Conservation (phyloP, 2,113 vertebrate species). For the Anseranas semipalmata region DNA sequence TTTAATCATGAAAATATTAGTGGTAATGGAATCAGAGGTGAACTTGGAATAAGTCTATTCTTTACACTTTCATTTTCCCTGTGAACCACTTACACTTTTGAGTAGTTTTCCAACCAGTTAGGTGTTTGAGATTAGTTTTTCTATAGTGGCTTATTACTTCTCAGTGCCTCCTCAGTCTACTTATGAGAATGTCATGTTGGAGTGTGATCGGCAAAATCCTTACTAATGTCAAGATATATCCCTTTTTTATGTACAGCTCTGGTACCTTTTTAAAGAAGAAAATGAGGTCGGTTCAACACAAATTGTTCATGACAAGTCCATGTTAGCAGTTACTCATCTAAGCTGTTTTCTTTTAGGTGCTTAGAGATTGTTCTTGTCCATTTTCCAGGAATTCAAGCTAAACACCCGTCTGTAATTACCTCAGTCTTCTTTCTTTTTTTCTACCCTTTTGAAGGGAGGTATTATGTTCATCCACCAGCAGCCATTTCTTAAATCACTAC, state of each 20-base stretch:
- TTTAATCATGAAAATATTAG: neutral
- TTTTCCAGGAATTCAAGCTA: neutral
- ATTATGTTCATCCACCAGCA: neutral
- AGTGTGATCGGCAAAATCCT: neutral
- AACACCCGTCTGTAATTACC: neutral
- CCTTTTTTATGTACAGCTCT: neutral
- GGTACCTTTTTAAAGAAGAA: neutral
- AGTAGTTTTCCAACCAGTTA: neutral
- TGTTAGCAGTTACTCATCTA: neutral
- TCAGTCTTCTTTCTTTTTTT: neutral
- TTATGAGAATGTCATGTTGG: neutral
- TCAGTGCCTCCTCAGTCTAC: neutral
- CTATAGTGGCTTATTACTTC: neutral
- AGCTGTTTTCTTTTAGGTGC: neutral
- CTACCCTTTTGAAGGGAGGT: neutral
- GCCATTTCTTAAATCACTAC: neutral
- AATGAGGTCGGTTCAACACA: neutral
- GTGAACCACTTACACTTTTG: neutral
- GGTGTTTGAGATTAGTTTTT: neutral
- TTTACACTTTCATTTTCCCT: neutral
- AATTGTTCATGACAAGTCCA: neutral
- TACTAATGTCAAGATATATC: neutral
- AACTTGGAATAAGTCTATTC: neutral
- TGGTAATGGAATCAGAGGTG: neutral
- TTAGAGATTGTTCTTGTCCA: neutral